Evolutionary conservation across 2,888 invertebrate species (phyloP).

Genomic region (Chalcosyrphus nemorum): DNA sequence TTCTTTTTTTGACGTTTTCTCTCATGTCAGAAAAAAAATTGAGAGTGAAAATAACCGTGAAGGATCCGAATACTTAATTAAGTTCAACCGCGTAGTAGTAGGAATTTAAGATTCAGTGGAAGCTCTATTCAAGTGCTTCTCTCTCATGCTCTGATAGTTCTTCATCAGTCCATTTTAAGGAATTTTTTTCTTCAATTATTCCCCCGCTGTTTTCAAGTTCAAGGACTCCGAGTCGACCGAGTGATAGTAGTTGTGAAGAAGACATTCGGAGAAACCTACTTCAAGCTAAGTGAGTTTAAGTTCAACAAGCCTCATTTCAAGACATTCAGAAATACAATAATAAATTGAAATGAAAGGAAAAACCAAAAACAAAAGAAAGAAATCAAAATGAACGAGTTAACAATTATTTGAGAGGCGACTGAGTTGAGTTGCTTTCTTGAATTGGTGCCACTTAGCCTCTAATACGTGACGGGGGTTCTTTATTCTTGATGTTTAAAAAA

Average conservation of each 20-base stretch:
- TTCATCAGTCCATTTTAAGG: slow-evolving; percentile 9
- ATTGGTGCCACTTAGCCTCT: slow-evolving; percentile 63
- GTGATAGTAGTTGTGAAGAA: slow-evolving; percentile 19
- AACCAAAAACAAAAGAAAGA: slow-evolving; percentile 14
- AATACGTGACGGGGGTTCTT: slow-evolving; percentile 66
- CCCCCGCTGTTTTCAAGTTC: slow-evolving; percentile 50
- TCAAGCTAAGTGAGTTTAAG: slow-evolving; percentile 51
- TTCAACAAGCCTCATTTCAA: slow-evolving; percentile 50
- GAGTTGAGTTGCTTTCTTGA: slow-evolving; percentile 33
- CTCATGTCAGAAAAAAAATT: background rate
- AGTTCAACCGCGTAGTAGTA: background rate
- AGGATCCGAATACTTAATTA: slow-evolving; percentile 1
- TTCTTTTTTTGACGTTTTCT: background rate
- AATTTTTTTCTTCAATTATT: slow-evolving; percentile 30
- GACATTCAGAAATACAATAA: slow-evolving; percentile 1
- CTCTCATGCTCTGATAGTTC: slow-evolving; percentile 25
- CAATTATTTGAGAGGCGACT: background rate
- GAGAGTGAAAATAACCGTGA: background rate
- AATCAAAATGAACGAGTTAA: slow-evolving; percentile 35
- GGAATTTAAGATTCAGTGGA: background rate
- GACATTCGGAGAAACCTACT: slow-evolving; percentile 60
- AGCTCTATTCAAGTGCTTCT: slow-evolving; percentile 50
- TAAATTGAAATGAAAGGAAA: slow-evolving; percentile 1
- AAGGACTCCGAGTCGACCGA: slow-evolving; percentile 50
- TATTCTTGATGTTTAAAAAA: slow-evolving; percentile 34